Evolutionary conservation across 2,888 invertebrate species (phyloP).

Genomic region (Cheilosia pagana): DNA sequence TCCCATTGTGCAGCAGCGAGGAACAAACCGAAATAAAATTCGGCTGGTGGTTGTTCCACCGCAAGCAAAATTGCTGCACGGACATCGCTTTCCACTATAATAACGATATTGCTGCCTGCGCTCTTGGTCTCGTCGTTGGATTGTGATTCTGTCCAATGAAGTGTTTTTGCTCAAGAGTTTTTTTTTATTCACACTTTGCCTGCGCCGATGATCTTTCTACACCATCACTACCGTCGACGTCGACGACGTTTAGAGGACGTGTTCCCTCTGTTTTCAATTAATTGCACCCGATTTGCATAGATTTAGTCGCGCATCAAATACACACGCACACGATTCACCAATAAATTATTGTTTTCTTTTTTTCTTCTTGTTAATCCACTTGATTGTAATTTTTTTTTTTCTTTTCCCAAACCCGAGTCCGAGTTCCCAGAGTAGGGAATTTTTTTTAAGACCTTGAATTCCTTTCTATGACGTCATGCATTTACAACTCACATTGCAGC

Average conservation of each 20-base stretch:
- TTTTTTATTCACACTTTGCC: slow-evolving; percentile 37
- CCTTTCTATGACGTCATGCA: slow-evolving; percentile 82
- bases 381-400: slow-evolving; percentile 23
- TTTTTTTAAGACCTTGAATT: slow-evolving; percentile 82
- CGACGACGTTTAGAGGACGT: slow-evolving; percentile 32
- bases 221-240: slow-evolving; percentile 24
- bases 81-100: slow-evolving; percentile 84
- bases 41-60: slow-evolving; percentile 97
- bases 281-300: slow-evolving; percentile 38
- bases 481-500: slow-evolving; percentile 64
- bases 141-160: not conserved
- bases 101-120: slow-evolving; percentile 29
- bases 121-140: slow-evolving; percentile 7
- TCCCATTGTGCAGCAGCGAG: slow-evolving; percentile 91
- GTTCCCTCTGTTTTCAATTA: slow-evolving; percentile 30
- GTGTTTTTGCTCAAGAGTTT: slow-evolving; percentile 12
- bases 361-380: not conserved
- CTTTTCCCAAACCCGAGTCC: slow-evolving; percentile 9
- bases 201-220: slow-evolving; percentile 47
- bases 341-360: slow-evolving; percentile 34
- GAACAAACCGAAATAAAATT: slow-evolving; percentile 96
- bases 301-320: slow-evolving; percentile 22
- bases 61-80: slow-evolving; percentile 90
- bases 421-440: slow-evolving; percentile 12
- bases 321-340: slow-evolving; percentile 23